These are phyloP conservation scores for Sphecodes monilicornis DNA, from an alignment of 2,888 invertebrate species.

Conservation along the genomic window DNA sequence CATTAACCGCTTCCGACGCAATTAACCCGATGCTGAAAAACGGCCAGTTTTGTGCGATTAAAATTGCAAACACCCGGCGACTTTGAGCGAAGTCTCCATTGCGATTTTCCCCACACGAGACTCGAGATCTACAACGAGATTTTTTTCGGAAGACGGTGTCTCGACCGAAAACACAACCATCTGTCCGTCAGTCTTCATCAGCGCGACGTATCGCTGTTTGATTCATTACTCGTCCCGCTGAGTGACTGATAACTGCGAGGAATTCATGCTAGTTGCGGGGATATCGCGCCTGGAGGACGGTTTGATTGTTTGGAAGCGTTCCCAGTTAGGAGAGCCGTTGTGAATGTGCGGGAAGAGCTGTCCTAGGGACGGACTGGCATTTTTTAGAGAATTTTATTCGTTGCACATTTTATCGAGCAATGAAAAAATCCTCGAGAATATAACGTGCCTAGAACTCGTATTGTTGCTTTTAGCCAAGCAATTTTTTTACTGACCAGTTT, in stretches of 20 bases:
- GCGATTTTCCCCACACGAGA: neutral
- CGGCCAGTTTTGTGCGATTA: constrained; percentile 26
- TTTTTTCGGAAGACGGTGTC: constrained; percentile 2
- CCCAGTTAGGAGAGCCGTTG: neutral
- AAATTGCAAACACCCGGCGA: constrained; percentile 24
- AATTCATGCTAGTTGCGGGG: neutral
- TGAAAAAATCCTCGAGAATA: no score
- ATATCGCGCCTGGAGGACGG: neutral
- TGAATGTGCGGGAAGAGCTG: neutral
- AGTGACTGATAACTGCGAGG: neutral
- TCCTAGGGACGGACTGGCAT: neutral
- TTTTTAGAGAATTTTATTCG: neutral
- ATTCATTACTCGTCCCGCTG: neutral
- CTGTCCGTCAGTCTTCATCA: neutral
- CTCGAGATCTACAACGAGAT: neutral
- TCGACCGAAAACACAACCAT: neutral
- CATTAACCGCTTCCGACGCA: constrained; percentile 34
- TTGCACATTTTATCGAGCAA: no score
- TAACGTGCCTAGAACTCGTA: no score
- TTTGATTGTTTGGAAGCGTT: neutral
- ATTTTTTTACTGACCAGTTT: no score
- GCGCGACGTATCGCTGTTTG: neutral
- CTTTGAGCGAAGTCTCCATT: neutral
- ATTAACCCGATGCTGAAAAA: constrained; percentile 24
- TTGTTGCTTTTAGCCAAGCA: no score